These are phyloP conservation scores for Brachyhypopomus occidentalis DNA, from an alignment of 2,113 vertebrate genomes.

Conservation along the genomic window DNA sequence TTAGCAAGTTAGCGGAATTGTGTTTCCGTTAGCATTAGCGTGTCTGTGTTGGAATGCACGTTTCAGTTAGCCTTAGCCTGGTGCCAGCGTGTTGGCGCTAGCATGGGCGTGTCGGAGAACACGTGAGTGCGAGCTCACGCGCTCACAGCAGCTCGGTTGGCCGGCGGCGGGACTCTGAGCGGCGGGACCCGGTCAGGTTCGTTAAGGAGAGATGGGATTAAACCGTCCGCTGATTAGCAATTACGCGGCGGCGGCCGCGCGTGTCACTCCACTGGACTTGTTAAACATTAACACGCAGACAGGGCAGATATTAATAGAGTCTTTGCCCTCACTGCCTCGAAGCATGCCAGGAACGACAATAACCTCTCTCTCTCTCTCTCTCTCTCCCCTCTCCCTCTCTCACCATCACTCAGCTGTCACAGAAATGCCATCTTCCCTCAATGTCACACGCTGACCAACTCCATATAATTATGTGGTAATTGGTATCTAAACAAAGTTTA, in stretches of 20 bases:
- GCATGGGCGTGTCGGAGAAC: too few species aligned
- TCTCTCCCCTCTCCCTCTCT: conserved; percentile 6
- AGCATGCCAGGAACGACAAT: conserved; percentile 17
- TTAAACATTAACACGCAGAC: conserved; percentile 73
- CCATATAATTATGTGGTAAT: conserved; percentile 45
- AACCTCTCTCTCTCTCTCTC: background rate
- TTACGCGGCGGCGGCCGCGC: conserved; percentile 69
- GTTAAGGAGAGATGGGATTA: conserved; percentile 72
- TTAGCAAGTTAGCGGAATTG: too few species aligned
- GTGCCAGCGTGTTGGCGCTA: too few species aligned
- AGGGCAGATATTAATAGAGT: conserved; percentile 74
- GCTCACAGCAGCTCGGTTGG: too few species aligned
- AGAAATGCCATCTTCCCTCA: conserved; percentile 36
- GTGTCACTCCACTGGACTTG: conserved; percentile 76
- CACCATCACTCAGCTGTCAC: conserved; percentile 26
- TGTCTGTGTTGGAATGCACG: too few species aligned
- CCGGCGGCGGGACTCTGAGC: conserved; percentile 60
- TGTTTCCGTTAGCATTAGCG: too few species aligned
- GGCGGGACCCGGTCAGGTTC: conserved; percentile 69
- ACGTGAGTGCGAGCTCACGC: too few species aligned
- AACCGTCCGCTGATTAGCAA: conserved; percentile 79
- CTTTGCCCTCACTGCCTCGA: conserved; percentile 49
- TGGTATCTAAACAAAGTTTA: conserved; percentile 47
- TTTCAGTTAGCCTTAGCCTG: too few species aligned
- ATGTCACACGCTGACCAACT: conserved; percentile 24